Evolutionary conservation across 2,113 vertebrate genomes (phyloP), one percentile per base, ranked within the genome.

Genomic region (Nycticebus coucang): DNA sequence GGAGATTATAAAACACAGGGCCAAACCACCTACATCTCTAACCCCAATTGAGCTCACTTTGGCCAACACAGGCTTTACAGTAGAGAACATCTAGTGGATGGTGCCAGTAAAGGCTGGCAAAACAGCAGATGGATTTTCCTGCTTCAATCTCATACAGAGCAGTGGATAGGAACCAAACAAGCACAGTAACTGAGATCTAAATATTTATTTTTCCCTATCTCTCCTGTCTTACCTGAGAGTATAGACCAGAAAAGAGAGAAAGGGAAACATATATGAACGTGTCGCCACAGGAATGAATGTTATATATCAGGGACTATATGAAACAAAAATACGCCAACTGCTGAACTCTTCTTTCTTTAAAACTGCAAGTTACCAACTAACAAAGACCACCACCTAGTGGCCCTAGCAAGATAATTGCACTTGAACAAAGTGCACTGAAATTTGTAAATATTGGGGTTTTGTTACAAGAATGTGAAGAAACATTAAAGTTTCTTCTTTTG

Each of bases 311-410:
- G 11, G 4, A 80, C 7, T 59, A 17, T 74, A 37, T 10, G 53
- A 91, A 85, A 87, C 71, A 96, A 95, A 91, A 95, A 53, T 60
- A 5, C 19, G 9, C n/a, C n/a, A 80, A 93, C 12, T 68, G 81
- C 74, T 75, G 59, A 95, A 91, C 82, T 87, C 21, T 0, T 68
- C 30, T 45, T 77, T 92, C 77, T 96, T n/a, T 89, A 92, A 93
- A 89, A 59, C 55, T 72, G 9, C 8, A 50, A 78, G 53, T 94
- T 94, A 96, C 81, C 18, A 5, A 96, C 96, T 97, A 96, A 96
- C 94, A 96, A 97, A 98, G 93, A 97, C 87, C 96, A 89, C 97
- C 97, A 98, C 96, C 97, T 98, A 98, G 97, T 95, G 97, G 97
- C 60, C 75, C 50, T 62, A 78, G 60, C 8, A 1, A 1, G 57